phyloP scores from a whole-genome alignment of 2,113 vertebrate genomes.

The Chaetops frenatus region DNA sequence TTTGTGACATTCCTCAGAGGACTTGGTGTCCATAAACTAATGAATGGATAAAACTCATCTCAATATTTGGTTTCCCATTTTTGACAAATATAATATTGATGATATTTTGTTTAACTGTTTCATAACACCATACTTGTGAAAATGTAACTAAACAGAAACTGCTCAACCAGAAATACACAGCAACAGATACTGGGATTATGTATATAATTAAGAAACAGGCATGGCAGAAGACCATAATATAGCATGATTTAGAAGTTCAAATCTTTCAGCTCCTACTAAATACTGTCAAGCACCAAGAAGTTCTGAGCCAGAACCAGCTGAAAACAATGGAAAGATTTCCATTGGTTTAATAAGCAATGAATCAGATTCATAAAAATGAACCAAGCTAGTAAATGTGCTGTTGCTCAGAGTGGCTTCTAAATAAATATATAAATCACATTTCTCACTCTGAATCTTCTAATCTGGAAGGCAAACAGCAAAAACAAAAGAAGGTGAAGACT shows the following conservation, averaged over 20 bases:
- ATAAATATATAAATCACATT: constrained; percentile 6
- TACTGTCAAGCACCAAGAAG: constrained; percentile 3
- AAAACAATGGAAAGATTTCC: constrained; percentile 53
- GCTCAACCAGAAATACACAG: neutral
- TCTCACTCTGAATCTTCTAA: neutral
- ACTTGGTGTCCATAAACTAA: constrained; percentile 67
- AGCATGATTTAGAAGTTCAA: constrained; percentile 46
- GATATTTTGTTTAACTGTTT: constrained; percentile 67
- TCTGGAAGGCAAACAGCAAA: neutral
- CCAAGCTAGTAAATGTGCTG: neutral
- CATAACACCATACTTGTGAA: neutral
- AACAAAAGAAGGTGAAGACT: neutral
- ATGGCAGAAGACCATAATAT: neutral
- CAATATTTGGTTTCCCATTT: constrained; percentile 57
- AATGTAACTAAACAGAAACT: neutral
- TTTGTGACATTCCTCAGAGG: constrained; percentile 71
- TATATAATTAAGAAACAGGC: constrained; percentile 13
- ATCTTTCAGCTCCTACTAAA: constrained; percentile 54
- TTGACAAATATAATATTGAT: constrained; percentile 64
- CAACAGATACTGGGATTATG: neutral
- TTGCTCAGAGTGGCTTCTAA: neutral
- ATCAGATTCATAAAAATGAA: constrained; percentile 37
- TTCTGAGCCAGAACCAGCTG: constrained; percentile 41
- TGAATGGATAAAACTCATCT: constrained; percentile 66
- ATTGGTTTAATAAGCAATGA: constrained; percentile 33